Conservation (phyloP, 2,797 vertebrate genomes). For the Pagetopsis macropterus region DNA sequence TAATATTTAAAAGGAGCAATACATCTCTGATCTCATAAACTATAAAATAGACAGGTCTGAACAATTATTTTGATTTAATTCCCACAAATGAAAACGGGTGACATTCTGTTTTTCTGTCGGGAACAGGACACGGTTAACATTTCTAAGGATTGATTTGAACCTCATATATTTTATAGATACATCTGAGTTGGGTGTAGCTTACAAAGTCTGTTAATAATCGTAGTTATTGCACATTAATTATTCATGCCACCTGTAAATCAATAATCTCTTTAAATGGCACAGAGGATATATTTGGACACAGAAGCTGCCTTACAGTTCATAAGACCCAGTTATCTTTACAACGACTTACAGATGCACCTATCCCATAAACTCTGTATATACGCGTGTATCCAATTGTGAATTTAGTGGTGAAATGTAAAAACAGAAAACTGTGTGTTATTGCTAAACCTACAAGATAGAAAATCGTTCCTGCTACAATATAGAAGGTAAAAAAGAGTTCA, state of each 20-base stretch:
- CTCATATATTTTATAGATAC: constrained; percentile 36
- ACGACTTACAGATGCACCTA: constrained; percentile 34
- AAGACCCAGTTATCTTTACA: constrained; percentile 55
- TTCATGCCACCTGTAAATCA: constrained; percentile 34
- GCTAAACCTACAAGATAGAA: constrained; percentile 85
- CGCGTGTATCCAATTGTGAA: constrained; percentile 7
- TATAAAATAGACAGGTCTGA: constrained; percentile 70
- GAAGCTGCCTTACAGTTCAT: constrained; percentile 70
- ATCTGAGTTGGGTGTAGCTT: constrained; percentile 42
- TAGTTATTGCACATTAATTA: constrained; percentile 67
- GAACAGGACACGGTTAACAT: constrained; percentile 25
- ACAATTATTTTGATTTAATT: constrained; percentile 62
- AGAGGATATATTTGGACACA: constrained; percentile 51
- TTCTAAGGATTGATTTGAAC: constrained; percentile 23
- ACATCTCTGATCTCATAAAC: constrained; percentile 73
- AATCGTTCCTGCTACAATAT: constrained; percentile 84
- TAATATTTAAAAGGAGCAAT: constrained; percentile 60
- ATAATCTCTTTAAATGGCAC: constrained; percentile 69
- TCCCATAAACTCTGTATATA: constrained; percentile 20
- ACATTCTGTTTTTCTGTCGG: constrained; percentile 75
- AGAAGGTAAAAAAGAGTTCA: constrained; percentile 82
- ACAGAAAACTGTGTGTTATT: constrained; percentile 80
- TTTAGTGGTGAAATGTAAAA: constrained; percentile 43
- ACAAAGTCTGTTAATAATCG: constrained; percentile 19
- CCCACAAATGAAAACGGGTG: constrained; percentile 39